A percentile compares a stretch with the other conserved stretches of the same genome.
phyloP scores from a whole-genome alignment of 2,113 vertebrate genomes.

The Proterorhinus semilunaris region DNA sequence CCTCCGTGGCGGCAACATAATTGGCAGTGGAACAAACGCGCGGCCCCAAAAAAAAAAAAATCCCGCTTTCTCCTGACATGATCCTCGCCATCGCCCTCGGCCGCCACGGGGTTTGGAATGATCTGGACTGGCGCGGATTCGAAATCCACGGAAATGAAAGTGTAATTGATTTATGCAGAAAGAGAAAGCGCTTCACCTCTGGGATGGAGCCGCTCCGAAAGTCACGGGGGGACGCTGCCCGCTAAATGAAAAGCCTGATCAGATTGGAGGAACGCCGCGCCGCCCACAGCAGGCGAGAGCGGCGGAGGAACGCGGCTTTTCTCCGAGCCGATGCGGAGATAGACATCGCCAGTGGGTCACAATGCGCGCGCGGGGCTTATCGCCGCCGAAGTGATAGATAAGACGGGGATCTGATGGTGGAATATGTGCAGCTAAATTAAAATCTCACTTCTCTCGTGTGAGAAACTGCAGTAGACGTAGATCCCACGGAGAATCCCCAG shows the following conservation, averaged over 20 bases:
- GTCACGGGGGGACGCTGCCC: neutral
- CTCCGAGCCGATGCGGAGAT: too few species aligned
- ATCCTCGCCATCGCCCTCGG: slow-evolving; percentile 15
- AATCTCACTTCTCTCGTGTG: too few species aligned
- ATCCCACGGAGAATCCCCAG: too few species aligned
- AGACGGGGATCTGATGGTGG: too few species aligned
- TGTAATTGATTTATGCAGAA: slow-evolving; percentile 38
- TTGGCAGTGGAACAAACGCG: neutral
- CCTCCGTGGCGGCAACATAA: neutral
- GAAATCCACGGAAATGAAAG: slow-evolving; percentile 44
- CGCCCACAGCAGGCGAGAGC: neutral
- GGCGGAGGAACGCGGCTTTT: too few species aligned
- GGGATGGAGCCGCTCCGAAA: slow-evolving; percentile 13
- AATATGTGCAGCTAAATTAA: too few species aligned
- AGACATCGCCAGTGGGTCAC: too few species aligned
- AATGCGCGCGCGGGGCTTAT: too few species aligned
- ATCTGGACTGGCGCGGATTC: slow-evolving; percentile 16
- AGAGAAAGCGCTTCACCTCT: slow-evolving; percentile 14
- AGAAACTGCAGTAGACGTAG: too few species aligned
- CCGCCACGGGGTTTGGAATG: slow-evolving; percentile 8
- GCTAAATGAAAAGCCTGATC: slow-evolving; percentile 21
- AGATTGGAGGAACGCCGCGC: neutral
- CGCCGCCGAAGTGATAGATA: too few species aligned
- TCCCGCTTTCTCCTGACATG: slow-evolving; percentile 15
- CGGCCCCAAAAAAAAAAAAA: neutral